Base-by-base conservation (phyloP, 1,140 invertebrate species). In the Leucophenga varia region DNA sequence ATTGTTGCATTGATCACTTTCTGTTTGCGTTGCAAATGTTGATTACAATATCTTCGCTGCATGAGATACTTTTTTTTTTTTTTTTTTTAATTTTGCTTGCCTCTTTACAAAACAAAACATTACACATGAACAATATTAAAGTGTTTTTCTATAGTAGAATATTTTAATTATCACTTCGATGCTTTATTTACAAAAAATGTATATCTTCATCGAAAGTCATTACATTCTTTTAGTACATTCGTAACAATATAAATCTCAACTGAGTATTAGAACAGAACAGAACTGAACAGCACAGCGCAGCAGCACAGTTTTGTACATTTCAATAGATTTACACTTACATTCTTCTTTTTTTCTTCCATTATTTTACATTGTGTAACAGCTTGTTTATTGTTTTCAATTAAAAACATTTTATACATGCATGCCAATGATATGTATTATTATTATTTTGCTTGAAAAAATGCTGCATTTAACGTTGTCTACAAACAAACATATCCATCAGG, bases 351-450 rank as follows among this genome's bases (percentile, higher is more conserved):
- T 25, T 25, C 5, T 25, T 25, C 10, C 10, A 6, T 5, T 25
- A 6, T 25, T 25, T 6, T 6, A 25, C 10, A 25, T 25, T 25
- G 54, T 47, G 43, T 55, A 51, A 47, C 55, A 52, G 64, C 47
- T 63, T 63, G 59, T 67, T 67, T 67, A 67, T 67, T 67, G 64
- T 67, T 67, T 67, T 67, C 63, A 67, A 67, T 67, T 67, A 67
- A 67, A 67, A 67, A 67, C 63, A 67, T 65, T 58, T 58, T 67
- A n/a, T n/a, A 57, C 63, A 65, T 65, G 64, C 63, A n/a, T n/a
- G n/a, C n/a, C n/a, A n/a, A n/a, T n/a, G n/a, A n/a, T n/a, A n/a
- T n/a, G n/a, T n/a, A n/a, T n/a, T n/a, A n/a, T n/a, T n/a, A n/a
- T n/a, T n/a, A n/a, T n/a, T n/a, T n/a, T n/a, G n/a, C n/a, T n/a